Conservation (phyloP, 2,797 vertebrate species). For the Mareca strepera region DNA sequence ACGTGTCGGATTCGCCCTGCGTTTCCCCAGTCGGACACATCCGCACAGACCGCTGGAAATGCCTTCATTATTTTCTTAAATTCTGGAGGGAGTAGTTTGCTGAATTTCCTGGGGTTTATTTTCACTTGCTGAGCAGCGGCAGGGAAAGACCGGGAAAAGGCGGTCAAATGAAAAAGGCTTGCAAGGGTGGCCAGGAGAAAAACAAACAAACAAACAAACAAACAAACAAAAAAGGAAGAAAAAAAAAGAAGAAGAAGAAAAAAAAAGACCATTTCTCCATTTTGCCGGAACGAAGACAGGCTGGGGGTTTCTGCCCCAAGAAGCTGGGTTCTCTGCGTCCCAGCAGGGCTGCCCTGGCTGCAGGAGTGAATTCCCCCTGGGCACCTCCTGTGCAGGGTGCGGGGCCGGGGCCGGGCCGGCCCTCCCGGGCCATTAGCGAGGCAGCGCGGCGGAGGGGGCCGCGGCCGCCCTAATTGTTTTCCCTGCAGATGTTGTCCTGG, state of each 20-base stretch:
- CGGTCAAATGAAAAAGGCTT: neutral
- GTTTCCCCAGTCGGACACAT: neutral
- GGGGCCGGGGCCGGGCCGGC: neutral
- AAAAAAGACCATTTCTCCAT: too few relatives aligned
- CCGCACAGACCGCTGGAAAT: neutral
- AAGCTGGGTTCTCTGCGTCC: neutral
- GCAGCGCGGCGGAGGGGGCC: neutral
- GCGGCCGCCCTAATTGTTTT: neutral
- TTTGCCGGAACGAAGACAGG: rapidly evolving
- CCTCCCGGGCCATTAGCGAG: neutral
- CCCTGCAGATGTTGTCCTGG: neutral
- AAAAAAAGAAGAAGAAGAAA: too few relatives aligned
- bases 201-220: too few relatives aligned
- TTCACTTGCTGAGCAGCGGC: neutral
- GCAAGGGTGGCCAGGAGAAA: neutral
- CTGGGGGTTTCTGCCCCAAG: rapidly evolving
- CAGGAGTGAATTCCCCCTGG: neutral
- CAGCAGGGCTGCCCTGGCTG: neutral
- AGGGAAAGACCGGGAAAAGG: neutral
- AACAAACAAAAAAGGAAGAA: neutral
- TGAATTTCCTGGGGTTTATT: neutral
- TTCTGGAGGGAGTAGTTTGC: neutral
- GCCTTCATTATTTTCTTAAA: neutral
- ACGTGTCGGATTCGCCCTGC: rapidly evolving
- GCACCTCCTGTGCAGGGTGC: too few relatives aligned